These are phyloP conservation scores for Trissoscelio sp. DNA, from an alignment of 2,888 invertebrate species.

Conservation along the genomic window DNA sequence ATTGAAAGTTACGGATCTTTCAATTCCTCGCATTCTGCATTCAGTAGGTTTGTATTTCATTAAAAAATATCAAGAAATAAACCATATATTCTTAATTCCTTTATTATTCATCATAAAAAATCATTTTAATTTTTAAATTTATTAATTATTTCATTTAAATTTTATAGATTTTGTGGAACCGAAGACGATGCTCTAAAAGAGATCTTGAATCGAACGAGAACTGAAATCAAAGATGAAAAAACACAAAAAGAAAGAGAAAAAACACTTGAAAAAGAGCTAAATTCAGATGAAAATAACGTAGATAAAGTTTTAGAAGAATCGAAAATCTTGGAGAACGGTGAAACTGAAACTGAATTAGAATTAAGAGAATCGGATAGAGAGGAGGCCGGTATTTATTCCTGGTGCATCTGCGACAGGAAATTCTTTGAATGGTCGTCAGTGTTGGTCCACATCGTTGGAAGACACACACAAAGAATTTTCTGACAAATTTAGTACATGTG, in stretches of 20 bases:
- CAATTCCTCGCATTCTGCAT: constrained; percentile 77
- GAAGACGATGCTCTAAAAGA: constrained; percentile 90
- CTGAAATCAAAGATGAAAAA: constrained; percentile 37
- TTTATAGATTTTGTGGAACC: constrained; percentile 74
- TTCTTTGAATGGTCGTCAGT: constrained; percentile 87
- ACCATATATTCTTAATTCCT: too few relatives aligned
- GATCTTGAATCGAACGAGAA: constrained; percentile 84
- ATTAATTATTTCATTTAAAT: too few relatives aligned
- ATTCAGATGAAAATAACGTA: not conserved
- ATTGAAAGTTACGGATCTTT: constrained; percentile 81
- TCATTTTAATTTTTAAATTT: too few relatives aligned
- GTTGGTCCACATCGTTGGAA: constrained; percentile 87
- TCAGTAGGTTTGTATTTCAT: too few relatives aligned
- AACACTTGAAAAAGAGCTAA: constrained; percentile 10
- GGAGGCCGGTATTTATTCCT: constrained; percentile 40
- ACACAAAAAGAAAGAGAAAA: constrained; percentile 12
- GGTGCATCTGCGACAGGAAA: constrained; percentile 85
- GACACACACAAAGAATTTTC: too few relatives aligned
- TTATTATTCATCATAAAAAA: too few relatives aligned
- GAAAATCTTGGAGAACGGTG: not conserved
- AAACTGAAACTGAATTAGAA: not conserved
- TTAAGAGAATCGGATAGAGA: not conserved
- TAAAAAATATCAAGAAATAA: too few relatives aligned
- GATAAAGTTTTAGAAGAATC: not conserved
- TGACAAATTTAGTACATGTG: too few relatives aligned